Base-by-base conservation (phyloP, 1,140 invertebrate genomes). In the Drosophila punjabiensis region DNA sequence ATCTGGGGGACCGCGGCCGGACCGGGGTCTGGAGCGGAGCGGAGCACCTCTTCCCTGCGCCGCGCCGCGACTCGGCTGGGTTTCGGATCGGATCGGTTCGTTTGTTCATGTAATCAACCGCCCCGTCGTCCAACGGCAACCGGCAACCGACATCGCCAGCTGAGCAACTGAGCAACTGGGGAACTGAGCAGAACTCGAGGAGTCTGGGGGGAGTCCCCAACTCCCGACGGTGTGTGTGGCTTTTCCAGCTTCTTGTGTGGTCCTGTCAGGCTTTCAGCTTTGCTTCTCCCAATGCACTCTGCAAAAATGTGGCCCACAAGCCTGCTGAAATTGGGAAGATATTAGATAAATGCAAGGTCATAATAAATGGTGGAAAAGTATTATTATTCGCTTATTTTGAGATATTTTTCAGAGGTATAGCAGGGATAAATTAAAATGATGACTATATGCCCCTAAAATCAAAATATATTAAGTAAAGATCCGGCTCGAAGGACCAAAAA, bases 21-120 rank as follows among this genome's bases (percentile, higher is more conserved):
- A 48, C 32, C 33, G 70, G 70, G 56, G 56, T 41, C 70, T 74
- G 56, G 35, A 35, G 45, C 35, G 56, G 35, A 35, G 45, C 35
- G 50, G 35, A 39, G 55, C 33, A 16, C 52, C 30, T 35, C 52
- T 55, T 14, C 52, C 30, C 52, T 20, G 30, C 16, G n/a, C 30
- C 13, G 32, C 53, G 13, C 65, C 13, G 20, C 28, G 14, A 18
- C 61, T 18, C 20, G 33, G 61, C 61, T 47, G 20, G 60, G 20
- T 18, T 47, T 68, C 66, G 66, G 66, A 61, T 66, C 66, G 68
- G 68, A 45, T 85, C 83, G 83, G 75, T 87, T 87, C 84, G 84
- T 83, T 86, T 88, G 83, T 88, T 80, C 84, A 76, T 88, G 81
- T 88, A 88, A 88, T 88, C 85, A 90, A 88, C 74, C 86, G 85